These are phyloP conservation scores for Merodon equestris DNA, from an alignment of 2,888 invertebrate genomes.

Conservation along the genomic window DNA sequence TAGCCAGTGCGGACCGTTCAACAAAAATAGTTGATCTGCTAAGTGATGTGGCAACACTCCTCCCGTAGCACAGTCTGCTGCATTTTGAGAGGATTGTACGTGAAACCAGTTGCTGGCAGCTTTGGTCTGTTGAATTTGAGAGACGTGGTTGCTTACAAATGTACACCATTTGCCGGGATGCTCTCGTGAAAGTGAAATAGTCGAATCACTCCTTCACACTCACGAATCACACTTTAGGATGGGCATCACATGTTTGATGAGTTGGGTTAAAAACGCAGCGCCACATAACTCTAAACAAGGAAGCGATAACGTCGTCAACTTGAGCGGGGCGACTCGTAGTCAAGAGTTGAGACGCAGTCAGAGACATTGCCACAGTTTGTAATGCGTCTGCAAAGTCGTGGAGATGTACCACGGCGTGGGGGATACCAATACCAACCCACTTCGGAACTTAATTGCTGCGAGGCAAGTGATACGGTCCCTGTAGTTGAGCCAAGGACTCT, in stretches of 20 bases:
- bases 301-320: not conserved
- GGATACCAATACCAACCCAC: not conserved
- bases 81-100: not conserved
- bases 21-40: conserved; percentile 8
- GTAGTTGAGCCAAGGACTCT: not conserved
- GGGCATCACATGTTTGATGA: not conserved
- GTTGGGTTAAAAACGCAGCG: not conserved
- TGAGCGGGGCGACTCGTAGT: not conserved
- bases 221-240: not conserved
- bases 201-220: not conserved
- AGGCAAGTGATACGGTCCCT: conserved; percentile 14
- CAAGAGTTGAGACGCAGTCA: not conserved
- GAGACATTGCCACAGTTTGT: not conserved
- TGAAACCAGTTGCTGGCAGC: not conserved
- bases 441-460: conserved; percentile 13
- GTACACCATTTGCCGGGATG: conserved; percentile 2
- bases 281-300: not conserved
- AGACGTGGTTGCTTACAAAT: not conserved
- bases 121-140: not conserved
- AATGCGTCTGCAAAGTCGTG: not conserved
- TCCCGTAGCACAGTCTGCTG: not conserved
- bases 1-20: conserved; percentile 10
- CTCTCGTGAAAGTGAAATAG: not conserved
- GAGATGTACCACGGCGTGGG: not conserved
- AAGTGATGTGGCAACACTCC: conserved; percentile 9